Evolutionary conservation across 2,113 vertebrate species (phyloP), one percentile per base, ranked within the genome.

Genomic region (Euleptes europaea): DNA sequence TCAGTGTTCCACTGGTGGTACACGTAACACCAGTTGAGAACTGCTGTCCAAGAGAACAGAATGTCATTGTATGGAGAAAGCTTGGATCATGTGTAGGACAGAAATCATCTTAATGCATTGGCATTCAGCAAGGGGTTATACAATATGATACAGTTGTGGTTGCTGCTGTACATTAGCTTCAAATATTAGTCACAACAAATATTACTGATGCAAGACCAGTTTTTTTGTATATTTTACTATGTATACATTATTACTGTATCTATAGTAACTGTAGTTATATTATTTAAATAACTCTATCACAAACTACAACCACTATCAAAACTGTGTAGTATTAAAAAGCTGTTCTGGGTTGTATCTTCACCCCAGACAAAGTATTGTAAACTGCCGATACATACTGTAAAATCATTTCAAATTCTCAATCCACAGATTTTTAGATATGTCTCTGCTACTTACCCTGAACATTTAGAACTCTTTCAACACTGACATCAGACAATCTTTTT

Each of bases 401-500:
- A 23, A 23, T 33, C 5, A 85, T 15, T 73, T 84, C 33, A 84
- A 80, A 74, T n/a, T 14, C 80, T 31, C 60, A 75, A 35, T 67
- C 14, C 81, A 83, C 9, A 51, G 77, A 84, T 49, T 35, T 5
- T 2, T 19, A 73, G 74, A 57, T 3, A 54, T 9, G 3, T 8
- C 77, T 38, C 31, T 14, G 49, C 31, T n/a, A 83, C 97, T 97
- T 93, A 99, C 99, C 99, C 97, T 99, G 99, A 87, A 99, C 98
- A 65, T 99, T 99, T 67, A 99, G 97, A 88, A 99, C 99, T 90
- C 99, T 96, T 94, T 99, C 99, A 79, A 99, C 98, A 86, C 98
- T 99, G 95, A 99, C 98, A 88, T 99, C 99, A 1, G 97, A 98
- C 85, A 99, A 97, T n/a, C 98, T 97, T 93, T 99, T 99, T 92